Base-by-base conservation (phyloP, 2,888 invertebrate genomes). In the Chouioia cunea region DNA sequence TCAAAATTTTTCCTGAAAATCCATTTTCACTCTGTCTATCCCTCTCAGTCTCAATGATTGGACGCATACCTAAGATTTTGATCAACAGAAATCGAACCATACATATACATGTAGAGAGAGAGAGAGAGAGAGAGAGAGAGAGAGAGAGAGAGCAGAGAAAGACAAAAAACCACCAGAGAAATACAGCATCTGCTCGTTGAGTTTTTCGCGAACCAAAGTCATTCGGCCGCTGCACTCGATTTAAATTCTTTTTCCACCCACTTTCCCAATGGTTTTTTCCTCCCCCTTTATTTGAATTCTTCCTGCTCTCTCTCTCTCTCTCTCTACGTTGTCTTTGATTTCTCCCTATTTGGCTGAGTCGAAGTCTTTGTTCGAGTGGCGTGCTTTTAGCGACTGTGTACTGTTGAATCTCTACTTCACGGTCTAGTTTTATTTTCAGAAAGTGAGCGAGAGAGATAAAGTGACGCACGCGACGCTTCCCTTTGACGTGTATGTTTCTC, bases 181-280 rank as follows among this genome's bases (percentile, higher is more conserved):
- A 53, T 56, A 48, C 8, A 15, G 54, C 36, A 23, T 56, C 44
- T 62, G 50, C 47, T 54, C 47, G 52, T 47, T 36, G 36, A 12
- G 10, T 36, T 10, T 36, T 23, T 23, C 23, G 4, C 47, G 12
- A 57, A 60, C 52, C 23, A 72, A 69, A 72, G 65, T 73, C 69
- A 73, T 69, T 73, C 69, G 72, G 56, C 65, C 62, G 59, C 57
- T 71, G 66, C 43, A 53, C 69, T 57, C 62, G 57, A 72, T 72
- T 73, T 58, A 53, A 65, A 68, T 72, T 70, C 27, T 50, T 62
- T 67, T 59, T 57, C n/a, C 22, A 56, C 44, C 22, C 52, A n/a
- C 60, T 48, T 27, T 62, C 48, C 3, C 36, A 6, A 36, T 12
- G 20, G 27, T 53, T 57, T 22, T n/a, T 14, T n/a, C 43, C 22